Evolutionary conservation across 2,888 invertebrate genomes (phyloP).

Genomic region (Eupithecia vulgata): DNA sequence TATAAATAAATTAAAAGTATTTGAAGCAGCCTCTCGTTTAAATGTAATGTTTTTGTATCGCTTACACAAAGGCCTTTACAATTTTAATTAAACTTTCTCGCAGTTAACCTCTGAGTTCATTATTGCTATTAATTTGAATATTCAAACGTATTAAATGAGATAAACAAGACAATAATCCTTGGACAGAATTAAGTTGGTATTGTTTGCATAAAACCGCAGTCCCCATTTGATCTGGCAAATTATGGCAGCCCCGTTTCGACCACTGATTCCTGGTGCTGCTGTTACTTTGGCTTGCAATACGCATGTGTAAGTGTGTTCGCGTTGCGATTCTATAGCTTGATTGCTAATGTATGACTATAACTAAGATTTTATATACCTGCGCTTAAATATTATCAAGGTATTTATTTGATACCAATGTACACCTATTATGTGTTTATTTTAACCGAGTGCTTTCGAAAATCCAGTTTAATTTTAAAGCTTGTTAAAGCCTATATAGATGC

Average conservation of each 20-base stretch:
- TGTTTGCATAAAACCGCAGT: no score
- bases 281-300: background rate
- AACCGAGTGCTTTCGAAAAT: background rate
- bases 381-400: background rate
- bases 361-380: background rate
- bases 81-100: constrained; percentile 18
- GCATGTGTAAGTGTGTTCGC: background rate
- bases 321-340: constrained; percentile 2
- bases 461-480: background rate
- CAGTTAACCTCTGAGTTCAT: background rate
- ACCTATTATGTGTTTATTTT: background rate
- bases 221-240: background rate
- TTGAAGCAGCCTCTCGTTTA: constrained; percentile 35
- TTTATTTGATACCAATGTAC: background rate
- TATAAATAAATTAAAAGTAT: constrained; percentile 46
- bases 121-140: background rate
- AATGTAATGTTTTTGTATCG: constrained; percentile 20
- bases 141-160: background rate
- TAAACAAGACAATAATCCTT: background rate
- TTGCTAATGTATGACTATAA: constrained; percentile 7
- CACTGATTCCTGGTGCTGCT: background rate
- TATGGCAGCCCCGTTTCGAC: background rate
- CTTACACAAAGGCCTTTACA: constrained; percentile 3
- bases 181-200: no score
- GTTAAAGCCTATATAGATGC: background rate